Percentiles rank a stretch among this genome's conserved stretches.
Evolutionary conservation across 2,797 vertebrate species (phyloP).

Genomic region (Tolypeutes matacus): DNA sequence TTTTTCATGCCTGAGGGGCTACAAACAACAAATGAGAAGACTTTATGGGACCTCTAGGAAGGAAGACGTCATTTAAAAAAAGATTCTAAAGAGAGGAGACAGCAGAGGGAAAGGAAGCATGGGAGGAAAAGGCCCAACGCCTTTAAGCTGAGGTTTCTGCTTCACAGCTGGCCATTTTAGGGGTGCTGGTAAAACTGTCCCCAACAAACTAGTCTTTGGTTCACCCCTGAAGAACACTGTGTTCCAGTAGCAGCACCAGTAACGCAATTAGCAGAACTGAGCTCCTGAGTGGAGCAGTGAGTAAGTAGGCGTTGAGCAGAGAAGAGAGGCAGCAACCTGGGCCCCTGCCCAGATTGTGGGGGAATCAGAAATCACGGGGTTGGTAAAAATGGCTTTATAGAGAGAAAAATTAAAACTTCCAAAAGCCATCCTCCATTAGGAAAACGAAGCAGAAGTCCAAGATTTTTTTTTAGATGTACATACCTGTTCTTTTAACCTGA

Average conservation of each 20-base stretch:
- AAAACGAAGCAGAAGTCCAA: conserved; percentile 39
- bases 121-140: not conserved
- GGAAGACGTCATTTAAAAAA: not conserved
- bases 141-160: not conserved
- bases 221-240: not conserved
- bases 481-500: conserved; percentile 31
- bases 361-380: conserved; percentile 45
- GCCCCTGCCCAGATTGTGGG: conserved; percentile 59
- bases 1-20: not conserved
- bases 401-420: conserved; percentile 23
- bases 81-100: not conserved
- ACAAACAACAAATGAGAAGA: conserved; percentile 7
- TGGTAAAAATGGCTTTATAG: conserved; percentile 10
- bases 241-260: conserved; percentile 53
- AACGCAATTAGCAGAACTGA: conserved; percentile 42
- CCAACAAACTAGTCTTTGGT: not conserved
- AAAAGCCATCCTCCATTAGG: conserved; percentile 59
- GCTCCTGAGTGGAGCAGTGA: not conserved
- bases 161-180: not conserved
- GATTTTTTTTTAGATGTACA: not conserved
- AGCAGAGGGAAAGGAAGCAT: not conserved
- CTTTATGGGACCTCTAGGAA: not conserved
- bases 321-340: conserved; percentile 39
- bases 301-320: not conserved
- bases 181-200: conserved; percentile 1